Percentiles rank a stretch among this genome's conserved stretches.
phyloP scores from a whole-genome alignment of 2,797 vertebrate genomes.

The Rhinatrema bivittatum region DNA sequence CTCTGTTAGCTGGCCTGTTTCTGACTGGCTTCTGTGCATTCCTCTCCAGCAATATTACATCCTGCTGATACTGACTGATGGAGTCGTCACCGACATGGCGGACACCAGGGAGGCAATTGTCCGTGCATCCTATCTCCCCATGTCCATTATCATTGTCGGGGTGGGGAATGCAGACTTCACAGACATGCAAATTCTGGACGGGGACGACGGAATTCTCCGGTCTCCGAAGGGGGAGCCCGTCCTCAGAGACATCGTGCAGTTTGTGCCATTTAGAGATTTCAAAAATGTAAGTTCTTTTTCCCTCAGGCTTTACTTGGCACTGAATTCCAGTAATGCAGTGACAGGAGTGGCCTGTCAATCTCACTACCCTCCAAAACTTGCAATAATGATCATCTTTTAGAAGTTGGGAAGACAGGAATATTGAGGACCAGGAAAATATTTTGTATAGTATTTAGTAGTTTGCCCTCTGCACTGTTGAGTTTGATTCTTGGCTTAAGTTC shows the following conservation, averaged over 20 bases:
- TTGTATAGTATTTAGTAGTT: too few species aligned
- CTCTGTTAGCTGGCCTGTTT: too few species aligned
- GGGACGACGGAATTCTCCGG: constrained; percentile 78
- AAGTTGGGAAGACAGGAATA: too few species aligned
- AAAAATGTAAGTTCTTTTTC: constrained; percentile 71
- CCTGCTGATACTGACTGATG: constrained; percentile 88
- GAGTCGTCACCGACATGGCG: constrained; percentile 88
- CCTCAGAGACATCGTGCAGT: constrained; percentile 87
- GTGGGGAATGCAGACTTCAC: constrained; percentile 94
- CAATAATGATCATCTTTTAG: too few species aligned
- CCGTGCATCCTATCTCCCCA: constrained; percentile 82
- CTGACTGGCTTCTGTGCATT: not conserved
- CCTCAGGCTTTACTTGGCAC: not conserved
- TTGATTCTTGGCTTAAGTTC: too few species aligned
- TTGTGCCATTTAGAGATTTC: constrained; percentile 91
- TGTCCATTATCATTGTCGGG: constrained; percentile 91
- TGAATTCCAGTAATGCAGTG: too few species aligned
- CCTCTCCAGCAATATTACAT: constrained; percentile 80
- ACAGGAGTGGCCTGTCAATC: fast-evolving
- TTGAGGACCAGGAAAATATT: not conserved
- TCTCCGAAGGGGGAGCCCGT: constrained; percentile 84
- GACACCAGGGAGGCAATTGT: constrained; percentile 90
- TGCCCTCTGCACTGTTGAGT: too few species aligned
- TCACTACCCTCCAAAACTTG: too few species aligned
- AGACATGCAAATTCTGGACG: constrained; percentile 90